Conservation (phyloP, 1,140 invertebrate species). For the Trichonephila clavata region DNA sequence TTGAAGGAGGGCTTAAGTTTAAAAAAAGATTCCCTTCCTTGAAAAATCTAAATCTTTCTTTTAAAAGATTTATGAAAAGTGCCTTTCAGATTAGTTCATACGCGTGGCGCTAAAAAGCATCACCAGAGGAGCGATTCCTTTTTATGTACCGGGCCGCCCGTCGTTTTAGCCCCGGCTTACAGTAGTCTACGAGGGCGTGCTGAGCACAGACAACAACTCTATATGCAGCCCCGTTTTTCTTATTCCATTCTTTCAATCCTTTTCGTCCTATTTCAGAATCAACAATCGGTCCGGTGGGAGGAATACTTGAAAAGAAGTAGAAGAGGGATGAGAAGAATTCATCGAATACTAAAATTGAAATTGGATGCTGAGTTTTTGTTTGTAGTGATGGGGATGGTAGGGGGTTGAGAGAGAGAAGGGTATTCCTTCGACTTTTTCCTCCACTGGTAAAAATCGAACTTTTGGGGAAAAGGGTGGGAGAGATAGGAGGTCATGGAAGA, state of each 20-base stretch:
- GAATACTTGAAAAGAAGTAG: background rate
- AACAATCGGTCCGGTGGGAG: conserved; percentile 72
- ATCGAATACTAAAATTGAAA: conserved; percentile 76
- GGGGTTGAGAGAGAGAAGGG: background rate
- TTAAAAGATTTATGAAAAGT: conserved; percentile 70
- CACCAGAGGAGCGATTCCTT: conserved; percentile 58
- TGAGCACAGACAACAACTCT: conserved; percentile 47
- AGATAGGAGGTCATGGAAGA: background rate
- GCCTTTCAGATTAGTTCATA: conserved; percentile 32
- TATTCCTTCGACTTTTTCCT: conserved; percentile 31
- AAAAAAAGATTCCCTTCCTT: conserved; percentile 10
- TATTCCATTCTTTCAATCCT: conserved; percentile 65
- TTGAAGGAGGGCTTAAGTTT: conserved; percentile 23
- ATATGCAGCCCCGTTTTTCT: conserved; percentile 63
- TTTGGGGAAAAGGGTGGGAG: background rate
- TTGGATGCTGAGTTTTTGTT: conserved; percentile 75
- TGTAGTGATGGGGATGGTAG: conserved; percentile 14
- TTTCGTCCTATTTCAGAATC: conserved; percentile 64
- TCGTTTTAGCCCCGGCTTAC: conserved; percentile 16
- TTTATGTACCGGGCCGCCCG: conserved; percentile 43
- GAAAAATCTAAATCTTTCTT: conserved; percentile 54
- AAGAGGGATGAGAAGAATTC: conserved; percentile 11
- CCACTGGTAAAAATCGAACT: conserved; percentile 66
- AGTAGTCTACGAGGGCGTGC: background rate
- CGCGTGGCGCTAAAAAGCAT: conserved; percentile 35